Evolutionary conservation across 2,113 vertebrate genomes (phyloP).

Genomic region (Chaetorhynchus papuensis): DNA sequence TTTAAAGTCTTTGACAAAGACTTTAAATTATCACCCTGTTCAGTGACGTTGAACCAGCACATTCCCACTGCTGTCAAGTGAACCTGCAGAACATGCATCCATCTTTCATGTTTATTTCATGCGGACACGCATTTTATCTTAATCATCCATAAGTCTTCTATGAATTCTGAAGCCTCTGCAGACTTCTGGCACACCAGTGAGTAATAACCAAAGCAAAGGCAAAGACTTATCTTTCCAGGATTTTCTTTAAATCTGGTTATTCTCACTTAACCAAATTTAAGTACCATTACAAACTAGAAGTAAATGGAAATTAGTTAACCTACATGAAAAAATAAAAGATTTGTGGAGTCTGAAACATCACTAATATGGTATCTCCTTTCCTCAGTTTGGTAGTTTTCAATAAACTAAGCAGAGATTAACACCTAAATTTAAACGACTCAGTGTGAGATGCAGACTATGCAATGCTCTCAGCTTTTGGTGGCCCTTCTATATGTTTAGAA

Average conservation of each 20-base stretch:
- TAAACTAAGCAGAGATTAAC: background rate
- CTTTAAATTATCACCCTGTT: background rate
- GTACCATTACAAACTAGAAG: background rate
- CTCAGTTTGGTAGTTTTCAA: background rate
- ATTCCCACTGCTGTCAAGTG: background rate
- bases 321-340: background rate
- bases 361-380: background rate
- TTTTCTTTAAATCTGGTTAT: background rate
- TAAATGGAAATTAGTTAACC: background rate
- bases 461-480: background rate
- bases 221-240: background rate
- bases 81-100: background rate
- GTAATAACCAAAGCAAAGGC: background rate
- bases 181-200: background rate
- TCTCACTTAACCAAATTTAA: background rate
- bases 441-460: background rate
- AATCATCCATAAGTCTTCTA: background rate
- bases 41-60: background rate
- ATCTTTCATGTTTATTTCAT: background rate
- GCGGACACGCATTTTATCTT: background rate
- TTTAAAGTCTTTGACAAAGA: background rate
- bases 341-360: background rate
- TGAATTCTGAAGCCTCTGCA: background rate
- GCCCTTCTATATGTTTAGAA: background rate
- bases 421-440: conserved; percentile 3